Evolutionary conservation across 2,797 vertebrate genomes (phyloP).

Genomic region (Hippocampus kuda): DNA sequence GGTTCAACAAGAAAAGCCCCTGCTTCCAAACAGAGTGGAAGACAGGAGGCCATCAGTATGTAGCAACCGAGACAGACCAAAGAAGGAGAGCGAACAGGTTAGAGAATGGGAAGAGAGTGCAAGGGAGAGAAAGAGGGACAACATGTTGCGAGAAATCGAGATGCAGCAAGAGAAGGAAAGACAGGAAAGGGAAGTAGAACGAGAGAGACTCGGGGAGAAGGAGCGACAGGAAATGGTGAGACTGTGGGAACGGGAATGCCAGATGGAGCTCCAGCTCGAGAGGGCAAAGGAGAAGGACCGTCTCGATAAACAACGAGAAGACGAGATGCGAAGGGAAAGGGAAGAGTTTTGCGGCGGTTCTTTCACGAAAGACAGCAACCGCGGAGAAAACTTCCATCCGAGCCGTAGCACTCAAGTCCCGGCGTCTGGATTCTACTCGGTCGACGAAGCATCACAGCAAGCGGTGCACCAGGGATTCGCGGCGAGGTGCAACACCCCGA

Average conservation of each 20-base stretch:
- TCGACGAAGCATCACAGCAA: slow-evolving; percentile 14
- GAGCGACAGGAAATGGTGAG: slow-evolving; percentile 34
- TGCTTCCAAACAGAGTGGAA: slow-evolving; percentile 33
- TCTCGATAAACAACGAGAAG: background rate
- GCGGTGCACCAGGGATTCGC: slow-evolving; percentile 31
- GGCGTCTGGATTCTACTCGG: slow-evolving; percentile 62
- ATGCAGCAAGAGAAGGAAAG: slow-evolving; percentile 40
- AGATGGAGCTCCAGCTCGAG: slow-evolving; percentile 32
- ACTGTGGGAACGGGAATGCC: slow-evolving; percentile 35
- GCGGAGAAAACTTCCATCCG: slow-evolving; percentile 27
- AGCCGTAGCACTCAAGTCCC: slow-evolving; percentile 26
- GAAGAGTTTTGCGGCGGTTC: slow-evolving; percentile 26
- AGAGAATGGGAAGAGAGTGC: slow-evolving; percentile 32
- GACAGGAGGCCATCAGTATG: slow-evolving; percentile 47
- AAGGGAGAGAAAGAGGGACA: slow-evolving; percentile 29
- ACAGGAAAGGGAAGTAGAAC: slow-evolving; percentile 34
- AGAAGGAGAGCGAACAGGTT: slow-evolving; percentile 31
- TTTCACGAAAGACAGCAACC: slow-evolving; percentile 26
- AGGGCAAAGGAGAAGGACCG: slow-evolving; percentile 27
- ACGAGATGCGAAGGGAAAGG: slow-evolving; percentile 12
- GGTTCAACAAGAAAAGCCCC: slow-evolving; percentile 38
- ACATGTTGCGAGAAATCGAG: slow-evolving; percentile 33
- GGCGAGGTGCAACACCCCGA: slow-evolving; percentile 47
- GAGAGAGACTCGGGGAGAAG: slow-evolving; percentile 31
- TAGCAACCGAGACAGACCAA: slow-evolving; percentile 40